Conservation (phyloP, 2,888 invertebrate species). For the Tholera decimalis region DNA sequence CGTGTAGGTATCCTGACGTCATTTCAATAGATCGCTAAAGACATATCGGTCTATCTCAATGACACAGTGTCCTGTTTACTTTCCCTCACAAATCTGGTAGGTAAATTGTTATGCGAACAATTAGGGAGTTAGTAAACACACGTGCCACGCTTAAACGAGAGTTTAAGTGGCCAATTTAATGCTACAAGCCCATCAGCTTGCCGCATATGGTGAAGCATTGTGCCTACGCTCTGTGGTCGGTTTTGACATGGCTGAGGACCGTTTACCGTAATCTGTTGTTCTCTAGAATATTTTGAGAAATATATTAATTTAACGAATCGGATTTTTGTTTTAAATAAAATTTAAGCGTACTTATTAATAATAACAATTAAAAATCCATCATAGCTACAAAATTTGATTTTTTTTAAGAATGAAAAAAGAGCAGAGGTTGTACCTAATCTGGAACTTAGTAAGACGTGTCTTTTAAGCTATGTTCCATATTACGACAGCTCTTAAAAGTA, state of each 20-base stretch:
- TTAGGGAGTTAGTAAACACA: conserved; percentile 71
- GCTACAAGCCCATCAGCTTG: conserved; percentile 77
- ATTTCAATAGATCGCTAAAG: background rate
- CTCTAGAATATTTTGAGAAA: conserved; percentile 8
- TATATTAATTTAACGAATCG: background rate
- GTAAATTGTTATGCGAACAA: conserved; percentile 63
- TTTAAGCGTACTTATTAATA: too few species aligned
- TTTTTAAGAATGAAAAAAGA: too few species aligned
- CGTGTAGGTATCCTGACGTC: background rate
- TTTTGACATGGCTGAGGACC: conserved; percentile 57
- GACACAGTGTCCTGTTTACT: conserved; percentile 49
- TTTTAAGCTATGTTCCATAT: too few species aligned
- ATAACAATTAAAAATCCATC: too few species aligned
- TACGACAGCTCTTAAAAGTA: background rate
- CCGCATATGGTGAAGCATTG: conserved; percentile 81
- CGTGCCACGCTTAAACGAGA: conserved; percentile 66
- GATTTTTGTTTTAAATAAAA: background rate
- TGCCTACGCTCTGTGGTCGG: conserved; percentile 81
- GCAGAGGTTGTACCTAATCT: too few species aligned
- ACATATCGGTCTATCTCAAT: conserved; percentile 28
- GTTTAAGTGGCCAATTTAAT: conserved; percentile 79
- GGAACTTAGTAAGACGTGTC: too few species aligned
- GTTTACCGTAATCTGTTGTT: conserved; percentile 37
- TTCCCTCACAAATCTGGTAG: conserved; percentile 65
- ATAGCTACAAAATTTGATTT: too few species aligned